Conservation (phyloP, 2,888 invertebrate genomes). For the Trachelus iudaicus region DNA sequence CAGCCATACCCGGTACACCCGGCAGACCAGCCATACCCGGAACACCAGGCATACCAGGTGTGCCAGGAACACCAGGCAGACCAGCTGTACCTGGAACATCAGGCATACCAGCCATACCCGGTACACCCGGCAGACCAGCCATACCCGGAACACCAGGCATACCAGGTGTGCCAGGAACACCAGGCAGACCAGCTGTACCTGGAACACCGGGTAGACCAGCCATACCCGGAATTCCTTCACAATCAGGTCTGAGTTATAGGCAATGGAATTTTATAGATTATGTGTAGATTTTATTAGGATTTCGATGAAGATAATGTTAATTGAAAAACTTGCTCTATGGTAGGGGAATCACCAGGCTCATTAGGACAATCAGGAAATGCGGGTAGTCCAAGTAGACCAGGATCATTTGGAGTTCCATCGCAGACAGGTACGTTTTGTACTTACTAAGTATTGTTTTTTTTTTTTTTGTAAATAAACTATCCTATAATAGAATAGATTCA, state of each 20-base stretch:
- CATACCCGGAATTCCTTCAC: slow-evolving; percentile 52
- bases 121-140: slow-evolving; percentile 32
- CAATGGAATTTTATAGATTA: no score
- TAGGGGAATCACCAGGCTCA: slow-evolving; percentile 18
- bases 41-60: slow-evolving; percentile 68
- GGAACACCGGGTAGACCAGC: slow-evolving; percentile 32
- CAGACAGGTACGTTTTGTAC: no score
- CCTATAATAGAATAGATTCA: no score
- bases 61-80: slow-evolving; percentile 34
- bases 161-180: slow-evolving; percentile 12
- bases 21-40: slow-evolving; percentile 68
- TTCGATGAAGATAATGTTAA: no score
- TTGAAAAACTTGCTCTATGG: no score
- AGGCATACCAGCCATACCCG: slow-evolving; percentile 37
- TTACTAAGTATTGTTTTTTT: no score
- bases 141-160: slow-evolving; percentile 23
- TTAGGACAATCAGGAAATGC: slow-evolving; percentile 29
- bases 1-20: slow-evolving; percentile 56
- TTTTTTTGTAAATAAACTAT: no score
- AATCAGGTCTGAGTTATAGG: no score
- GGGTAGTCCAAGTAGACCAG: slow-evolving; percentile 30
- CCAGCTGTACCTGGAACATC: slow-evolving; percentile 38
- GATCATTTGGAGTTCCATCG: slow-evolving; percentile 34
- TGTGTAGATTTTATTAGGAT: no score
- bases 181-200: slow-evolving; percentile 29